Percentiles rank a stretch among this genome's conserved stretches.
phyloP scores from a whole-genome alignment of 2,888 invertebrate species.

The Aethes cnicana region DNA sequence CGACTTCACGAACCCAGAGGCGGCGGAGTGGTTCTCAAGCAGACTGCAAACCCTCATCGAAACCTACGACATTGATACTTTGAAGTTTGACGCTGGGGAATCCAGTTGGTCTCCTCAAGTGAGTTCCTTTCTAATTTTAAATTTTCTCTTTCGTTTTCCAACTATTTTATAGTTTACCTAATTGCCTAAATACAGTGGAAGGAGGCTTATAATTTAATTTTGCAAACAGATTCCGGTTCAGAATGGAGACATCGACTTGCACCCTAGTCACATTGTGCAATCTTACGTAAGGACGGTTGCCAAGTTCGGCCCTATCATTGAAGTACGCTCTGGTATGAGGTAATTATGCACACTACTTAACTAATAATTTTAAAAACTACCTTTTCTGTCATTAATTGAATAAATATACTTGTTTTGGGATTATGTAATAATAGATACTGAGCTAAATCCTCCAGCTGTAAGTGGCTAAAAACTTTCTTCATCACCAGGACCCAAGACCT shows the following conservation, averaged over 20 bases:
- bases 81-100: slow-evolving; percentile 93
- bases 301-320: slow-evolving; percentile 84
- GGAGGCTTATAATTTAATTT: background rate
- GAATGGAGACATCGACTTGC: slow-evolving; percentile 75
- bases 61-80: slow-evolving; percentile 86
- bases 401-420: background rate
- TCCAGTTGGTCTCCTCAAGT: slow-evolving; percentile 85
- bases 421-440: background rate
- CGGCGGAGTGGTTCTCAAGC: slow-evolving; percentile 82
- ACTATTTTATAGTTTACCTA: too few species aligned
- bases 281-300: slow-evolving; percentile 82
- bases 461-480: too few species aligned
- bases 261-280: slow-evolving; percentile 82
- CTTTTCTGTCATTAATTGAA: background rate
- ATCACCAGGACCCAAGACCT: slow-evolving; percentile 84
- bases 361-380: background rate
- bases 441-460: too few species aligned
- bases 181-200: too few species aligned
- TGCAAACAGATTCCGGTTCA: slow-evolving; percentile 75
- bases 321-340: slow-evolving; percentile 88
- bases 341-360: slow-evolving; percentile 36
- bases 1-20: slow-evolving; percentile 88
- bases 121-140: slow-evolving; percentile 18
- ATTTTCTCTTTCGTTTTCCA: too few species aligned
- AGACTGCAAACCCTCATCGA: slow-evolving; percentile 79